Conservation (phyloP, 2,888 invertebrate species). For the Chloromyia formosa region DNA sequence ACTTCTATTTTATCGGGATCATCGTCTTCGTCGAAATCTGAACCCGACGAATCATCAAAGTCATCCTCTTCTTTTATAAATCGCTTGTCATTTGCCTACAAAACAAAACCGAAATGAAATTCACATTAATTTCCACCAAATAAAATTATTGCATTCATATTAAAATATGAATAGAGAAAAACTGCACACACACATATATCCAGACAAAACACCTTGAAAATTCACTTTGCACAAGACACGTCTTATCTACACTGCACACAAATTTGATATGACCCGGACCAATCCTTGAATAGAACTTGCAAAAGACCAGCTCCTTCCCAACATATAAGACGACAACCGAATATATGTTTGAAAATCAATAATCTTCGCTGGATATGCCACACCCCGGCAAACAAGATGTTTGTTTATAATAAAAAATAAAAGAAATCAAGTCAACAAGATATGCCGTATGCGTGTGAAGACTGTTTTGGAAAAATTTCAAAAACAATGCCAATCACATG, state of each 20-base stretch:
- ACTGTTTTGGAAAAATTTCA: slow-evolving; percentile 28
- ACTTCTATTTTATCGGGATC: slow-evolving; percentile 93
- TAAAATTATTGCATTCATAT: not conserved
- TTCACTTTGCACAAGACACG: slow-evolving; percentile 7
- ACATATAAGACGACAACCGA: slow-evolving; percentile 46
- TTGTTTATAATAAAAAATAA: slow-evolving; percentile 1
- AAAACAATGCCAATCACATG: slow-evolving; percentile 31
- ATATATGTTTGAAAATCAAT: slow-evolving; percentile 50
- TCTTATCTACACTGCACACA: slow-evolving; percentile 28
- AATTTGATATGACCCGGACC: slow-evolving; percentile 35
- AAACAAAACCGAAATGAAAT: not conserved
- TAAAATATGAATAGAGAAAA: too few relatives aligned
- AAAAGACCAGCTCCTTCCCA: slow-evolving; percentile 47
- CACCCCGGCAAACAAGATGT: slow-evolving; percentile 45
- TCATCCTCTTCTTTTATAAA: slow-evolving; percentile 63
- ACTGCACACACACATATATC: too few relatives aligned
- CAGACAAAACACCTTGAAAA: too few relatives aligned
- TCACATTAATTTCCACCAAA: not conserved
- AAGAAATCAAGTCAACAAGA: too few relatives aligned
- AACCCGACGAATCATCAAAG: slow-evolving; percentile 68
- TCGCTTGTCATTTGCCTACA: slow-evolving; percentile 53
- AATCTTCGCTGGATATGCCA: slow-evolving; percentile 46
- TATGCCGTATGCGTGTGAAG: not conserved
- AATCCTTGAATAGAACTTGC: slow-evolving; percentile 38
- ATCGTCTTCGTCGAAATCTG: slow-evolving; percentile 86